phyloP scores from a whole-genome alignment of 2,888 invertebrate species.

The Volucella zonaria region DNA sequence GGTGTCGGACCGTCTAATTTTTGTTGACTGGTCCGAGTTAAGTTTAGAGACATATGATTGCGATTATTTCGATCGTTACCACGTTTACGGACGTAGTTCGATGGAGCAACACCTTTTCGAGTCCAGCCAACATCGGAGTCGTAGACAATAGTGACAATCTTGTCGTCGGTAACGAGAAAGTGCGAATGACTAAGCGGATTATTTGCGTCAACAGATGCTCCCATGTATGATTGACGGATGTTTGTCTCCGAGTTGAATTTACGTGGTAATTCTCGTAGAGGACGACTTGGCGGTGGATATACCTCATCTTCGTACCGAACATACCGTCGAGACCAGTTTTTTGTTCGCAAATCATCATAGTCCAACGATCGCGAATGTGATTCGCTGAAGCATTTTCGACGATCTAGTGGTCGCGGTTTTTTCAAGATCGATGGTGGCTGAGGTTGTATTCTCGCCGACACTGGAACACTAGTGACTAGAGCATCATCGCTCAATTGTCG shows the following conservation, averaged over 20 bases:
- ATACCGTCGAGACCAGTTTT: slow-evolving; percentile 81
- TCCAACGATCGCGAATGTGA: slow-evolving; percentile 81
- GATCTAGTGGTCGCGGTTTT: slow-evolving; percentile 79
- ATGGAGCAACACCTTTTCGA: slow-evolving; percentile 81
- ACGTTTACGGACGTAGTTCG: slow-evolving; percentile 79
- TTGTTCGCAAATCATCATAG: slow-evolving; percentile 81
- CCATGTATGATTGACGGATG: slow-evolving; percentile 82
- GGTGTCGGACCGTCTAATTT: slow-evolving; percentile 80
- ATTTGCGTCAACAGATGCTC: slow-evolving; percentile 79
- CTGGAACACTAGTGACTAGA: slow-evolving; percentile 80
- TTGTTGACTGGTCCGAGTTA: slow-evolving; percentile 80
- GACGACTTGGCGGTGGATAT: slow-evolving; percentile 73
- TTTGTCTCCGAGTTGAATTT: slow-evolving; percentile 82
- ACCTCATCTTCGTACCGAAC: slow-evolving; percentile 82
- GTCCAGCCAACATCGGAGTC: slow-evolving; percentile 83
- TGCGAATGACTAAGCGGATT: slow-evolving; percentile 82
- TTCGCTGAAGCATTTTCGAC: slow-evolving; percentile 80
- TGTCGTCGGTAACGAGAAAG: slow-evolving; percentile 82
- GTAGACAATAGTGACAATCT: slow-evolving; percentile 82
- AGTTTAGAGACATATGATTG: slow-evolving; percentile 80
- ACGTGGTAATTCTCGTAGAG: slow-evolving; percentile 76
- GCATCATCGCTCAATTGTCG: slow-evolving; percentile 81
- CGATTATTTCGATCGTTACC: slow-evolving; percentile 76
- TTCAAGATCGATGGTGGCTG: slow-evolving; percentile 81
- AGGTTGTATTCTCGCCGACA: slow-evolving; percentile 78